Percentiles rank a stretch among this genome's conserved stretches.
Evolutionary conservation across 2,888 invertebrate species (phyloP).

Genomic region (Colostygia pectinataria): DNA sequence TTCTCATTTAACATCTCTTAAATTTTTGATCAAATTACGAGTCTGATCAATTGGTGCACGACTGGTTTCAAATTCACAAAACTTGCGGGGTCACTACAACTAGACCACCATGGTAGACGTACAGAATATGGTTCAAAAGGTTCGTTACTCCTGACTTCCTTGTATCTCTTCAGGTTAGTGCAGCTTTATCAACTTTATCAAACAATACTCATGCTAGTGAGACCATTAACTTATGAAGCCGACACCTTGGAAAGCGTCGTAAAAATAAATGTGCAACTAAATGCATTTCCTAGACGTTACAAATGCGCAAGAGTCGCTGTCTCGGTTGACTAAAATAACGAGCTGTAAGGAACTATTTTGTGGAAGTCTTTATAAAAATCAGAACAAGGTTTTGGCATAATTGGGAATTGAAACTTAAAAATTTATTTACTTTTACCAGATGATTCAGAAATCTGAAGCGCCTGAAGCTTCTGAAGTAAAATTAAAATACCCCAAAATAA

Average conservation of each 20-base stretch:
- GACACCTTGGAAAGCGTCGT: slow-evolving; percentile 27
- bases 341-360: slow-evolving; percentile 32
- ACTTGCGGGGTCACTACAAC: too few relatives aligned
- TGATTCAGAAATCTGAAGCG: too few relatives aligned
- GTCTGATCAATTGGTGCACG: too few relatives aligned
- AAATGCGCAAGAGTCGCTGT: slow-evolving; percentile 40
- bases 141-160: slow-evolving; percentile 6
- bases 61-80: too few relatives aligned
- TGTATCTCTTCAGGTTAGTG: slow-evolving; percentile 1
- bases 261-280: slow-evolving; percentile 54
- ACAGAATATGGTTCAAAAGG: too few relatives aligned
- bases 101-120: too few relatives aligned
- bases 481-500: too few relatives aligned
- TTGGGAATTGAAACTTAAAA: not conserved
- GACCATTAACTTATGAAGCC: slow-evolving; percentile 10
- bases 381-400: too few relatives aligned
- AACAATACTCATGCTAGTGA: slow-evolving; percentile 6
- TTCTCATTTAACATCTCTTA: too few relatives aligned
- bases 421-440: too few relatives aligned
- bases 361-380: slow-evolving; percentile 1
- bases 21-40: too few relatives aligned
- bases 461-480: too few relatives aligned
- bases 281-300: slow-evolving; percentile 48
- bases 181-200: slow-evolving; percentile 18
- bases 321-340: slow-evolving; percentile 46